phyloP scores from a whole-genome alignment of 1,140 invertebrate genomes.

The Meteorus sp. region DNA sequence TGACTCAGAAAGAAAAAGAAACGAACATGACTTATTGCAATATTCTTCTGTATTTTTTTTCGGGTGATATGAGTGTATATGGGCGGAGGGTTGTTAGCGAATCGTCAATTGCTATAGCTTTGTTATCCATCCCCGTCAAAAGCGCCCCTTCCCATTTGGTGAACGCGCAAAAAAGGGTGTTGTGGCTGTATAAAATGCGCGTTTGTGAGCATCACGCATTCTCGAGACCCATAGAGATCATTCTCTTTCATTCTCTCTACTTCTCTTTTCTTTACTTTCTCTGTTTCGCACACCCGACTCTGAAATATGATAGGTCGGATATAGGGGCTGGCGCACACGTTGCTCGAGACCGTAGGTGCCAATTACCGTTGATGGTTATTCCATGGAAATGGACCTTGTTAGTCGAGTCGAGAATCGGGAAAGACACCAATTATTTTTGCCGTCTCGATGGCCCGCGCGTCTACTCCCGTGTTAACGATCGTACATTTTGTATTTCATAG shows the following conservation, averaged over 20 bases:
- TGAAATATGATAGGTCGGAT: constrained; percentile 56
- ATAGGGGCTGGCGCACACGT: constrained; percentile 9
- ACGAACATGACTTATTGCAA: constrained; percentile 4
- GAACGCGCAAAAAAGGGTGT: constrained; percentile 21
- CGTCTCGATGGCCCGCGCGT: constrained; percentile 43
- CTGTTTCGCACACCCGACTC: constrained; percentile 36
- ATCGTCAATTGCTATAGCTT: constrained; percentile 50
- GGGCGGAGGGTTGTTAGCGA: constrained; percentile 42
- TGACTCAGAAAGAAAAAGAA: not conserved
- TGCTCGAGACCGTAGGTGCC: constrained; percentile 43
- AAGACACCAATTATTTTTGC: constrained; percentile 57
- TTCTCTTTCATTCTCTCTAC: constrained; percentile 7
- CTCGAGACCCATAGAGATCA: constrained; percentile 11
- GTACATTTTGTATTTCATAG: not conserved
- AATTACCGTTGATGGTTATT: constrained; percentile 60
- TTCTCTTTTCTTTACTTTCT: constrained; percentile 11
- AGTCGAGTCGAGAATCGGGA: constrained; percentile 48
- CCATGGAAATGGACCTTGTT: constrained; percentile 60
- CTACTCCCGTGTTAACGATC: constrained; percentile 7
- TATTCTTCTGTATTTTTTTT: no score
- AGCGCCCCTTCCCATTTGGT: constrained; percentile 9
- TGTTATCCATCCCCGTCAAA: constrained; percentile 41
- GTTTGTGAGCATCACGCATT: constrained; percentile 42
- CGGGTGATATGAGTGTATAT: constrained; percentile 16
- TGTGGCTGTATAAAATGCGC: constrained; percentile 45